Percentiles rank a stretch among this genome's conserved stretches.
Evolutionary conservation across 1,140 invertebrate species (phyloP).

Genomic region (Colletes gigas): DNA sequence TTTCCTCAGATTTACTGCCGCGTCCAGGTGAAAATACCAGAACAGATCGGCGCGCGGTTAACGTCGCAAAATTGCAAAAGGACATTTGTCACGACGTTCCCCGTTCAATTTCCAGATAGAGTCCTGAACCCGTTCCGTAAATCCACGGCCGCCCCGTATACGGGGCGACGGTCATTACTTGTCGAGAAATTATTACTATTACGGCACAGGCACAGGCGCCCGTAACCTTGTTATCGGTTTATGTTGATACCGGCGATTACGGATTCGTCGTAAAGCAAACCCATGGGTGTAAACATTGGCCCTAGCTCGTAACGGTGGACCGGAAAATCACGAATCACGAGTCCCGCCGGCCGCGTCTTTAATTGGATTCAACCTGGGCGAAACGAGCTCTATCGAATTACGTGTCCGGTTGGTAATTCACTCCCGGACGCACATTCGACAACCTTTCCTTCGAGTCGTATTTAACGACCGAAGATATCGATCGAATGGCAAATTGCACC

Average conservation of each 20-base stretch:
- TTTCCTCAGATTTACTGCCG: too few relatives aligned
- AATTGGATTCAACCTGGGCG: slow-evolving; percentile 29
- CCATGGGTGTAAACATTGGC: neutral
- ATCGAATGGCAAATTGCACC: slow-evolving; percentile 18
- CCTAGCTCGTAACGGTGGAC: neutral
- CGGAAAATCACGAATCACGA: slow-evolving; percentile 3
- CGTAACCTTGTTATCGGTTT: slow-evolving; percentile 48
- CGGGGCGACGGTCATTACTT: slow-evolving; percentile 34
- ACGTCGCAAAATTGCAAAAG: neutral
- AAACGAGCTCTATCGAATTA: slow-evolving; percentile 38
- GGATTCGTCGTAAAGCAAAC: slow-evolving; percentile 22
- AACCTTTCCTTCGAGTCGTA: too few relatives aligned
- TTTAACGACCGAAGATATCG: slow-evolving; percentile 25
- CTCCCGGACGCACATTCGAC: slow-evolving; percentile 17
- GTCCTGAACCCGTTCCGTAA: neutral
- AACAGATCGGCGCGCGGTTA: too few relatives aligned
- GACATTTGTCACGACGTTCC: slow-evolving; percentile 1
- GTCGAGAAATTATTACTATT: slow-evolving; percentile 53
- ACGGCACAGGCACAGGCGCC: slow-evolving; percentile 26
- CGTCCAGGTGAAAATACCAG: too few relatives aligned
- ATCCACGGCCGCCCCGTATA: neutral
- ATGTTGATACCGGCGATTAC: slow-evolving; percentile 16
- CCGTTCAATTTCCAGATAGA: neutral
- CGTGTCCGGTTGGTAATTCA: slow-evolving; percentile 10
- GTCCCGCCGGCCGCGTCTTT: neutral